These are phyloP conservation scores for Orthosia incerta DNA, from an alignment of 2,888 invertebrate species.

Conservation along the genomic window DNA sequence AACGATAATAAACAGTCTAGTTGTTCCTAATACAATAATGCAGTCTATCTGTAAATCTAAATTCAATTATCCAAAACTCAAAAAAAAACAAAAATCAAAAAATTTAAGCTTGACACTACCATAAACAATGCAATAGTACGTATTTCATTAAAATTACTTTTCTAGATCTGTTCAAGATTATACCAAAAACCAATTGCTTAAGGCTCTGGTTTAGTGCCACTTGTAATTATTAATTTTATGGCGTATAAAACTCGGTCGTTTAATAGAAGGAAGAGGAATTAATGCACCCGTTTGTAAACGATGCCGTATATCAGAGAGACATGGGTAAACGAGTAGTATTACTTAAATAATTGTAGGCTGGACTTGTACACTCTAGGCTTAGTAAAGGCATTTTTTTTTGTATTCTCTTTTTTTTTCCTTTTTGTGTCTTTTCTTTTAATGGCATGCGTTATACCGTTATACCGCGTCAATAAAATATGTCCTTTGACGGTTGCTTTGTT, in stretches of 20 bases:
- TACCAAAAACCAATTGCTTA: constrained; percentile 1
- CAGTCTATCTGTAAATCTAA: not conserved
- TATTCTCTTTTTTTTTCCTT: too few relatives aligned
- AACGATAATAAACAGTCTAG: too few relatives aligned
- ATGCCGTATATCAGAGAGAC: constrained; percentile 32
- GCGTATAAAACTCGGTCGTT: constrained; percentile 32
- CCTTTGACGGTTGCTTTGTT: too few relatives aligned
- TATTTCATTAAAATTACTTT: not conserved
- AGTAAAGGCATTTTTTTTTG: not conserved
- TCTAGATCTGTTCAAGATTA: not conserved
- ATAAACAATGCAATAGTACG: not conserved
- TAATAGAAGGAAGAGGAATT: constrained; percentile 25
- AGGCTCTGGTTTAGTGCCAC: constrained; percentile 3
- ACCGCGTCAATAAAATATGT: too few relatives aligned
- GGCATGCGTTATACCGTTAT: too few relatives aligned
- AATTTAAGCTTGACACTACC: too few relatives aligned
- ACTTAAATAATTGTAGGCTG: constrained; percentile 24
- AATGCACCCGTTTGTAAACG: constrained; percentile 30
- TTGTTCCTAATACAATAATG: not conserved
- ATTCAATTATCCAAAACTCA: not conserved
- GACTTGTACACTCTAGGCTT: not conserved
- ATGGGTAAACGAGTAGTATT: constrained; percentile 20
- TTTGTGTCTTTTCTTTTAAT: too few relatives aligned
- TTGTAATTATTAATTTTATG: constrained; percentile 39
- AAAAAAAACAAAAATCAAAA: not conserved